Percentiles rank a stretch among this genome's conserved stretches.
These are phyloP conservation scores for Mico argentatus DNA, from an alignment of 2,797 vertebrate species.

Conservation along the genomic window DNA sequence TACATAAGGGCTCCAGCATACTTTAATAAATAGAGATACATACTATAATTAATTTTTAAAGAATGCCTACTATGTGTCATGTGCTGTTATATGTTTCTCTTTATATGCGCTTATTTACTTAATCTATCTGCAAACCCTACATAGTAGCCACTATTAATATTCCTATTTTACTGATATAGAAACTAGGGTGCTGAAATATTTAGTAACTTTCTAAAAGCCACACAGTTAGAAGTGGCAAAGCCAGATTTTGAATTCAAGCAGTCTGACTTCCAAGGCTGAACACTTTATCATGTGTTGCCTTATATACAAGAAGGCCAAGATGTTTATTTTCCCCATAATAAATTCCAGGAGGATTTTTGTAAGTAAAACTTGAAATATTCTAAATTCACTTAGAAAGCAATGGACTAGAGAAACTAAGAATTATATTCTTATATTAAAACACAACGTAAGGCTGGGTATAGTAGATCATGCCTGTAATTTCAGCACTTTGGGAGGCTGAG, in stretches of 20 bases:
- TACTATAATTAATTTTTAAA: not conserved
- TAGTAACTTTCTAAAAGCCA: slow-evolving; percentile 2
- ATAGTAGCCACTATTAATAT: not conserved
- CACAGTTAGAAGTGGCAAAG: not conserved
- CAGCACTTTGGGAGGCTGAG: too few species aligned
- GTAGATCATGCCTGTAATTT: too few species aligned
- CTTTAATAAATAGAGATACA: not conserved
- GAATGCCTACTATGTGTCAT: not conserved
- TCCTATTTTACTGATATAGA: not conserved
- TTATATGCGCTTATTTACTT: not conserved
- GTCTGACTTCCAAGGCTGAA: not conserved
- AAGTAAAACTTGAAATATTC: not conserved
- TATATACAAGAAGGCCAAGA: not conserved
- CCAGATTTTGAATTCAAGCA: not conserved
- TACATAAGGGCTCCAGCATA: not conserved
- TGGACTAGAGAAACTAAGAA: not conserved
- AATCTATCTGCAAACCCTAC: not conserved
- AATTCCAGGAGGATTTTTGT: not conserved
- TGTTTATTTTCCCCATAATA: not conserved
- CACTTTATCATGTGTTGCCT: not conserved
- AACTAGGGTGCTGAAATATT: not conserved
- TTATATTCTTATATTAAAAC: slow-evolving; percentile 8
- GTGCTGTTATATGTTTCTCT: not conserved
- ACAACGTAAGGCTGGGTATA: not conserved
- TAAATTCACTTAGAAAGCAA: slow-evolving; percentile 3